Evolutionary conservation across 2,888 invertebrate species (phyloP).

Genomic region (Brachypalpus laphriformis): DNA sequence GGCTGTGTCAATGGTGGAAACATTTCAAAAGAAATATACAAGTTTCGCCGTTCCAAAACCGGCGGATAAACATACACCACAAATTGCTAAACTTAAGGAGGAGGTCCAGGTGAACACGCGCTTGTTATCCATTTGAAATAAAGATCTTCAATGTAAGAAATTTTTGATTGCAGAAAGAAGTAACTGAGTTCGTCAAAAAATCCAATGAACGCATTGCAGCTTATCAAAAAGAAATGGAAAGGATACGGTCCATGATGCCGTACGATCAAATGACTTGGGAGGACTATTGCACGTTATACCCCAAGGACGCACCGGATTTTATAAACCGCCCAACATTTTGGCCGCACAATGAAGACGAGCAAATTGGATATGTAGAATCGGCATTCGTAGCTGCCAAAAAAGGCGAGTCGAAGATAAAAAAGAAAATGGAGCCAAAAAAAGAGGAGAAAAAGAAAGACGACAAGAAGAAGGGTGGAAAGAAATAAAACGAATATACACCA

Average conservation of each 20-base stretch:
- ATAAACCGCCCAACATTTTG: constrained; percentile 91
- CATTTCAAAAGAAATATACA: constrained; percentile 91
- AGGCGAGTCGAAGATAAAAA: too few relatives aligned
- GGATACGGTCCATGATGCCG: constrained; percentile 87
- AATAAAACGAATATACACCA: too few relatives aligned
- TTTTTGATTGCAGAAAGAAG: constrained; percentile 56
- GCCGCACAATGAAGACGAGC: constrained; percentile 90
- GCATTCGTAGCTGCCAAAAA: too few relatives aligned
- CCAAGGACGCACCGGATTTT: constrained; percentile 88
- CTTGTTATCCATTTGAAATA: not conserved
- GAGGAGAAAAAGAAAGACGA: too few relatives aligned
- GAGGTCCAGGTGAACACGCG: constrained; percentile 84
- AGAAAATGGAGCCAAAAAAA: too few relatives aligned
- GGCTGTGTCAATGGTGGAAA: constrained; percentile 90
- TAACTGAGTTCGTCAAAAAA: constrained; percentile 75
- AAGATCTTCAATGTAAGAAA: not conserved
- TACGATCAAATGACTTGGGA: constrained; percentile 94
- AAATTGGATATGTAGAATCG: constrained; percentile 82
- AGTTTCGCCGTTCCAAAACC: constrained; percentile 90
- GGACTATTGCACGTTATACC: constrained; percentile 89
- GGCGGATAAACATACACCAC: constrained; percentile 77
- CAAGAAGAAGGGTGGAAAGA: too few relatives aligned
- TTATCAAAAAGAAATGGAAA: constrained; percentile 85
- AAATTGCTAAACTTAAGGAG: constrained; percentile 87
- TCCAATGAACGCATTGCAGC: constrained; percentile 80